Conservation (phyloP, 1,140 invertebrate species). For the Magallana gigas region DNA sequence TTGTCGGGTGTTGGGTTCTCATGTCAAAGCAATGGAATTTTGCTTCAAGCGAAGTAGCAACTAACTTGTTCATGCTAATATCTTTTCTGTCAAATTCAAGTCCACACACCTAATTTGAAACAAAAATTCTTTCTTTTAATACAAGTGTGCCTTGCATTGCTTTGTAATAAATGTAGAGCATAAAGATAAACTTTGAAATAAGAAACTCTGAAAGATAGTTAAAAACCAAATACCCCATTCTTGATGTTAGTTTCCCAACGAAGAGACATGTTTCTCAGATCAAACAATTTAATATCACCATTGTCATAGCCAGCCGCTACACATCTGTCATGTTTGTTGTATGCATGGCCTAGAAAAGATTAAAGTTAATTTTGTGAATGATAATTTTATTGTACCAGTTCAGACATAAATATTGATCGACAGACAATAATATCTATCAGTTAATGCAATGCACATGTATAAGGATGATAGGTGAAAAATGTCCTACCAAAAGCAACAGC, state of each 20-base stretch:
- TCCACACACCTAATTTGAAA: slow-evolving; percentile 85
- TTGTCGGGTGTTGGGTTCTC: slow-evolving; percentile 90
- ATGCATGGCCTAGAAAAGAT: slow-evolving; percentile 85
- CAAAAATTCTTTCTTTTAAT: not conserved
- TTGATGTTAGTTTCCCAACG: slow-evolving; percentile 95
- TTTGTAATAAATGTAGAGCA: not conserved
- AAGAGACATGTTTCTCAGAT: slow-evolving; percentile 90
- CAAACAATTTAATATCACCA: slow-evolving; percentile 97
- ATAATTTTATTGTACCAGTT: too few relatives aligned
- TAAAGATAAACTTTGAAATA: not conserved
- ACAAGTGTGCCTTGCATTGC: not conserved
- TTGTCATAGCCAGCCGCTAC: slow-evolving; percentile 97
- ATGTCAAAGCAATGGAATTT: slow-evolving; percentile 95
- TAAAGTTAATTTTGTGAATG: too few relatives aligned
- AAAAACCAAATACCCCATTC: slow-evolving; percentile 87
- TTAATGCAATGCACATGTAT: too few relatives aligned
- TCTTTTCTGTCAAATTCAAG: slow-evolving; percentile 96
- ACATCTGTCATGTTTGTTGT: slow-evolving; percentile 90
- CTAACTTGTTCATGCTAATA: slow-evolving; percentile 96
- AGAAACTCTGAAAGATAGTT: too few relatives aligned
- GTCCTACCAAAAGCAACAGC: slow-evolving; percentile 77
- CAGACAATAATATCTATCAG: too few relatives aligned
- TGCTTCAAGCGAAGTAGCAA: slow-evolving; percentile 94
- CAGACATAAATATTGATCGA: too few relatives aligned
- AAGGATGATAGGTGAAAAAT: slow-evolving; percentile 13